Evolutionary conservation across 2,797 vertebrate genomes (phyloP).

Genomic region (Spinus olivaceus): DNA sequence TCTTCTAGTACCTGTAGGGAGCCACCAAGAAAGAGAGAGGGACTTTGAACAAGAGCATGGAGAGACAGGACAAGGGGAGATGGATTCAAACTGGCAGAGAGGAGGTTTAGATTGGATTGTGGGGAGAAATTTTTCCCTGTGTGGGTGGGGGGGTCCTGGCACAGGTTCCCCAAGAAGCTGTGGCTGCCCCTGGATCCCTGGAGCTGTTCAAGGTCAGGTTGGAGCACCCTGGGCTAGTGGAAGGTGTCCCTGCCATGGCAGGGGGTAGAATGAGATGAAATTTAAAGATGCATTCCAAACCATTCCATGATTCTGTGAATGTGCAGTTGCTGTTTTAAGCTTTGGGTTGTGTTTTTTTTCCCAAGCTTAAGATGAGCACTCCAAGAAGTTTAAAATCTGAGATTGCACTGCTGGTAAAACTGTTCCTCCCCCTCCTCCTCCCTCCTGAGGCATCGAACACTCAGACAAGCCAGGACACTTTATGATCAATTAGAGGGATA

Average conservation of each 20-base stretch:
- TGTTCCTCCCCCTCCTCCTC: background rate
- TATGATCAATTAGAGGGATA: constrained; percentile 27
- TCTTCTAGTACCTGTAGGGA: too few relatives aligned
- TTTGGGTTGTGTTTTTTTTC: background rate
- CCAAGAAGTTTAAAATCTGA: background rate
- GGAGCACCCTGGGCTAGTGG: rapidly evolving
- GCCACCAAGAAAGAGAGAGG: too few relatives aligned
- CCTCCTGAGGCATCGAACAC: background rate
- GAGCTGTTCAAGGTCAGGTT: rapidly evolving
- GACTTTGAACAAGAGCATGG: too few relatives aligned
- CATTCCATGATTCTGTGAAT: background rate
- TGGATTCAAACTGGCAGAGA: background rate
- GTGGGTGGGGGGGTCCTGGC: background rate
- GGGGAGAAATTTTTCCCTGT: background rate
- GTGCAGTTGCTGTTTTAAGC: background rate
- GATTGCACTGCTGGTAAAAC: background rate
- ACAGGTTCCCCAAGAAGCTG: background rate
- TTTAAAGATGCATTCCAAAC: background rate
- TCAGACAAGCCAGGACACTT: constrained; percentile 30
- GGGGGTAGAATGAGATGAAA: background rate
- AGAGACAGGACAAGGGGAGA: too few relatives aligned
- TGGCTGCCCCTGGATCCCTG: background rate
- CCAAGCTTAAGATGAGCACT: background rate
- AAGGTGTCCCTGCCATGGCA: background rate
- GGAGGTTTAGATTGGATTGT: background rate